Percentiles rank a stretch among this genome's conserved stretches.
Evolutionary conservation across 2,797 vertebrate genomes (phyloP).

Genomic region (Crocodylus rhombifer): DNA sequence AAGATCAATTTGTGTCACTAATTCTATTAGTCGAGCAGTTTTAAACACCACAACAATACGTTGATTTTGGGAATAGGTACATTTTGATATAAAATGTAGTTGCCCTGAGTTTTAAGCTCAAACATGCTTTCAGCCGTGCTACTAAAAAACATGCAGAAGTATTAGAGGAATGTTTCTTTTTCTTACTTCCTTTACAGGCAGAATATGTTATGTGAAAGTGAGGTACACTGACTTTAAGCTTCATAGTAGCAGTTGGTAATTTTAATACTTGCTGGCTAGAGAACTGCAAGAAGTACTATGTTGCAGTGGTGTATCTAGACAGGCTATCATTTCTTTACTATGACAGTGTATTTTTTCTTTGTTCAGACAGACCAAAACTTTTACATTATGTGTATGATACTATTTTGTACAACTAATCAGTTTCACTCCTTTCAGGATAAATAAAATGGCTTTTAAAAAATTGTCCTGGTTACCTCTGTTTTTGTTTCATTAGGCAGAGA

Average conservation of each 20-base stretch:
- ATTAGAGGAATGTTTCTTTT: conserved; percentile 43
- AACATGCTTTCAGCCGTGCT: conserved; percentile 10
- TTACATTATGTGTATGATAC: conserved; percentile 71
- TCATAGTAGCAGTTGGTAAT: conserved; percentile 30
- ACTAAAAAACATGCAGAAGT: conserved; percentile 24
- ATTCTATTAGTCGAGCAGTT: conserved; percentile 60
- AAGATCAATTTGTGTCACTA: background rate
- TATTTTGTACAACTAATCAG: conserved; percentile 79
- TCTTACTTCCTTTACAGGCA: conserved; percentile 40
- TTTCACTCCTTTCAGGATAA: conserved; percentile 74
- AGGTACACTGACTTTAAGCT: background rate
- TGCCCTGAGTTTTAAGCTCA: conserved; percentile 43
- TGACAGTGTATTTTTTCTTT: background rate
- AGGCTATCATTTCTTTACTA: conserved; percentile 54
- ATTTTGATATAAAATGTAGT: conserved; percentile 45
- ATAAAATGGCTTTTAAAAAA: conserved; percentile 81
- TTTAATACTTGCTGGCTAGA: background rate
- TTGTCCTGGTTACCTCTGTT: background rate
- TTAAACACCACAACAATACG: background rate
- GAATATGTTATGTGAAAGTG: conserved; percentile 8
- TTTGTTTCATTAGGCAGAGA: background rate
- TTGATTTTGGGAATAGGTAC: conserved; percentile 32
- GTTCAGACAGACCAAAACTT: conserved; percentile 72
- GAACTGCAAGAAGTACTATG: background rate
- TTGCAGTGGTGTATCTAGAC: conserved; percentile 28